These are phyloP conservation scores for Oostethus manadensis DNA, from an alignment of 2,113 vertebrate genomes.

Conservation along the genomic window DNA sequence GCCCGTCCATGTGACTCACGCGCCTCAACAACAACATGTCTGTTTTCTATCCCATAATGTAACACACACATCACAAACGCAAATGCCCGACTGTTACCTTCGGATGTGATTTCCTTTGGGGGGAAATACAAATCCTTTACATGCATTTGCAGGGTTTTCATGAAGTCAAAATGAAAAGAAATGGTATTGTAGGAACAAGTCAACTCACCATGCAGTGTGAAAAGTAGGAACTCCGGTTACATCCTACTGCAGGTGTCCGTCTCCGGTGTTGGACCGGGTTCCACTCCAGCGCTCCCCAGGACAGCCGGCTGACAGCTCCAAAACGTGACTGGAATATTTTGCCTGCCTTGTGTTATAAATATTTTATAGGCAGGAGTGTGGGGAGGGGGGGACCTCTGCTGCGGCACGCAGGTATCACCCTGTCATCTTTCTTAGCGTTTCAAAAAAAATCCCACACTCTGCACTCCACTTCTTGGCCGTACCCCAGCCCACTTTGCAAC, in stretches of 20 bases:
- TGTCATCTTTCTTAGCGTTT: conserved; percentile 16
- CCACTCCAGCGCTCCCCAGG: conserved; percentile 60
- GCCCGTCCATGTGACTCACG: conserved; percentile 47
- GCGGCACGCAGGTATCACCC: conserved; percentile 23
- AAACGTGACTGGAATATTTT: conserved; percentile 66
- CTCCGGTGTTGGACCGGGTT: conserved; percentile 43
- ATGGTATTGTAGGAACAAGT: conserved; percentile 11
- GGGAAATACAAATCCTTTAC: background rate
- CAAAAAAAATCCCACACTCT: background rate
- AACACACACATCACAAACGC: background rate
- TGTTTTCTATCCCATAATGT: background rate
- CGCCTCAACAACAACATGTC: conserved; percentile 30
- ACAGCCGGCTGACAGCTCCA: conserved; percentile 65
- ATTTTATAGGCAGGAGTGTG: conserved; percentile 42
- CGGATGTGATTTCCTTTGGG: background rate
- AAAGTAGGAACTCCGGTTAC: conserved; percentile 59
- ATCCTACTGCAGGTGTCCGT: conserved; percentile 64
- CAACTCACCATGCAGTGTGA: conserved; percentile 59
- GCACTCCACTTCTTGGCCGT: conserved; percentile 11
- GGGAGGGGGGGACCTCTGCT: conserved; percentile 11
- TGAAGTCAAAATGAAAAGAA: background rate
- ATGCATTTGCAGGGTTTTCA: background rate
- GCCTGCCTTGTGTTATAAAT: conserved; percentile 62
- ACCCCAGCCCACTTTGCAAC: conserved; percentile 32
- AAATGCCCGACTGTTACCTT: conserved; percentile 9